These are phyloP conservation scores for Otolemur crassicaudatus DNA, from an alignment of 2,797 vertebrate species.

Conservation along the genomic window DNA sequence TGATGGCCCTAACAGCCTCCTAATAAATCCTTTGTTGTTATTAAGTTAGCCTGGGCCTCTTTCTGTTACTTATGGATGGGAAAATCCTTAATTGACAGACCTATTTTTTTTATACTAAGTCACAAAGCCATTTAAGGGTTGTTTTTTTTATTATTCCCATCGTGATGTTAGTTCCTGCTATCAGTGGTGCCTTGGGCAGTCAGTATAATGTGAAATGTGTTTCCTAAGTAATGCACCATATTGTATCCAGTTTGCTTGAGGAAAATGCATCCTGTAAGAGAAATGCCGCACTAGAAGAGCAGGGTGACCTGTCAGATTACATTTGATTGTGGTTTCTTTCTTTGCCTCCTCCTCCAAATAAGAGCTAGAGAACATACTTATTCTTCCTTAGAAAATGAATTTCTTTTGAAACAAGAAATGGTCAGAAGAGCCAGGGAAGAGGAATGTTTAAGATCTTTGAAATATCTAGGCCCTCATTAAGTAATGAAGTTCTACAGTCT, in stretches of 20 bases:
- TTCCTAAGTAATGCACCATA: constrained; percentile 60
- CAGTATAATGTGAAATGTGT: constrained; percentile 49
- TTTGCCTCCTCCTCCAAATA: constrained; percentile 24
- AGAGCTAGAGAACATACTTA: neutral
- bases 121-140: neutral
- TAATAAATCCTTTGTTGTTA: neutral
- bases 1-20: neutral
- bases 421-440: neutral
- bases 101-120: constrained; percentile 58
- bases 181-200: neutral
- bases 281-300: neutral
- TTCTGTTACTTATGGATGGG: neutral
- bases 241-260: constrained; percentile 40
- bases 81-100: neutral
- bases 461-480: neutral
- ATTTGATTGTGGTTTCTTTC: constrained; percentile 41
- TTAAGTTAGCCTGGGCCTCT: constrained; percentile 7
- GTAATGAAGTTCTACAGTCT: neutral
- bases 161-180: constrained; percentile 4
- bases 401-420: constrained; percentile 37
- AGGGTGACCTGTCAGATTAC: constrained; percentile 49
- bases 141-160: neutral
- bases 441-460: neutral
- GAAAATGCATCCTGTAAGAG: constrained; percentile 55
- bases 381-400: constrained; percentile 23